Evolutionary conservation across 2,888 invertebrate genomes (phyloP).

Genomic region (Chrysolina oricalcia): DNA sequence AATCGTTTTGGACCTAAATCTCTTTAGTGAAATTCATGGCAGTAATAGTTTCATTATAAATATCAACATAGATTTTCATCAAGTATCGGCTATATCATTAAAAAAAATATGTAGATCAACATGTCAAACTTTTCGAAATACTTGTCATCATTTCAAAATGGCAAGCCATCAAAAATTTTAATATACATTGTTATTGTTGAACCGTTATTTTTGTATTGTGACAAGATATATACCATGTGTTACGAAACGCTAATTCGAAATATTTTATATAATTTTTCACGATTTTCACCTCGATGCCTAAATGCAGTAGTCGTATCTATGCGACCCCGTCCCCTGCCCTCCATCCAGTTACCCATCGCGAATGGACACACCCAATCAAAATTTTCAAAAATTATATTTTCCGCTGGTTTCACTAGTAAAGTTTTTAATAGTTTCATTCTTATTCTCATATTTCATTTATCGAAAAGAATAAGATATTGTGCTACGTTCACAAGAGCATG

Average conservation of each 20-base stretch:
- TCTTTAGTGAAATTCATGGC: no score
- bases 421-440: background rate
- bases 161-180: constrained; percentile 26
- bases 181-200: constrained; percentile 68
- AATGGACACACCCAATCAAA: constrained; percentile 38
- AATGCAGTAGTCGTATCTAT: constrained; percentile 51
- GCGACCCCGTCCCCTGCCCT: constrained; percentile 63
- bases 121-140: constrained; percentile 37
- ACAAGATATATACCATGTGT: constrained; percentile 64
- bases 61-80: no score
- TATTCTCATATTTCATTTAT: background rate
- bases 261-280: constrained; percentile 66
- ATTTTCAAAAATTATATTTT: constrained; percentile 4
- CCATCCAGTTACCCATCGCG: constrained; percentile 61
- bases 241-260: constrained; percentile 65
- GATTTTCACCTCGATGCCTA: constrained; percentile 70
- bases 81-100: no score
- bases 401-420: background rate
- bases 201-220: constrained; percentile 70
- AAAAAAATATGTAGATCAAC: no score
- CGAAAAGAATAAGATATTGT: constrained; percentile 31
- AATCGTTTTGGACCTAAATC: no score
- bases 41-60: no score
- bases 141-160: constrained; percentile 7
- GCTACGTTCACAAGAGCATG: constrained; percentile 71